Evolutionary conservation across 2,113 vertebrate species (phyloP).

Genomic region (Ptilonorhynchus violaceus): DNA sequence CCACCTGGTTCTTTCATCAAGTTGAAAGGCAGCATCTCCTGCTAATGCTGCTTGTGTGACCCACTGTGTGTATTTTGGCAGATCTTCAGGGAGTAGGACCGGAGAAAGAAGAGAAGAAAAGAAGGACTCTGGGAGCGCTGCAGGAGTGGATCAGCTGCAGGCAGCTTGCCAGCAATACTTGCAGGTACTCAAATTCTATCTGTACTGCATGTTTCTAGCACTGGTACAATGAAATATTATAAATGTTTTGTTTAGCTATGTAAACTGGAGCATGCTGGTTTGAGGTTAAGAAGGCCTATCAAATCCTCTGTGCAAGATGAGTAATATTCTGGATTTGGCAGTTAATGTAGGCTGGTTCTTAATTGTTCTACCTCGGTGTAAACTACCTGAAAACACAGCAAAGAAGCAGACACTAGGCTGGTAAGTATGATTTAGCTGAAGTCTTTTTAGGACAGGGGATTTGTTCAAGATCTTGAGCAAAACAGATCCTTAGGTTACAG

Average conservation of each 20-base stretch:
- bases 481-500: neutral
- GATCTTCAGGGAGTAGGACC: conserved; percentile 4
- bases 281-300: neutral
- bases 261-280: neutral
- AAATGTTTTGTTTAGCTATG: neutral
- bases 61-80: neutral
- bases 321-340: neutral
- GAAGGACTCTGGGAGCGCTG: neutral
- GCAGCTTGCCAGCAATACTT: conserved; percentile 65
- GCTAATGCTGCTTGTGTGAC: neutral
- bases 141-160: conserved; percentile 29
- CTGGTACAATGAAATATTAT: neutral
- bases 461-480: neutral
- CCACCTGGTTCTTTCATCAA: neutral
- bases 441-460: neutral
- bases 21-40: neutral
- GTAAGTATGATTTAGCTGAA: neutral
- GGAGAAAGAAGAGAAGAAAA: conserved; percentile 35
- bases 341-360: neutral
- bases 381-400: neutral
- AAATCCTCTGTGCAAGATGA: neutral
- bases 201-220: neutral
- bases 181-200: conserved; percentile 59
- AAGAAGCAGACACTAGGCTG: neutral
- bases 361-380: neutral